Percentiles rank a stretch among this genome's conserved stretches.
These are phyloP conservation scores for Procambarus virginalis DNA, from an alignment of 1,140 invertebrate genomes.

Conservation along the genomic window DNA sequence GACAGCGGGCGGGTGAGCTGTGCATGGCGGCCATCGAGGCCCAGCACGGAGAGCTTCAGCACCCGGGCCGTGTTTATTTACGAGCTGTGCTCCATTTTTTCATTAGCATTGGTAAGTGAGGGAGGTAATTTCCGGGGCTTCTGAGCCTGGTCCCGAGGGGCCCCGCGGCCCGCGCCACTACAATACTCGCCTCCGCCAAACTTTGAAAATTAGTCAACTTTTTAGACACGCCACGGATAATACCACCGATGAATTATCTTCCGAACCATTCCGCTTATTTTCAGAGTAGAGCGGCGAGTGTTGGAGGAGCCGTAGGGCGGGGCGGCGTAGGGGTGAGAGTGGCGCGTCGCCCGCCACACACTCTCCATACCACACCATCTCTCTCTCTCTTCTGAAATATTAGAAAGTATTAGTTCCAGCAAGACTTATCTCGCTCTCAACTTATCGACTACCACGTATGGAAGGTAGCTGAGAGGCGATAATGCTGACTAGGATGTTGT, in stretches of 20 bases:
- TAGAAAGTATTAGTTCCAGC: slow-evolving; percentile 45
- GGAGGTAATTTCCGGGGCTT: slow-evolving; percentile 19
- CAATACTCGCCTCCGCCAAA: slow-evolving; percentile 50
- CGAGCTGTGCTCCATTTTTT: slow-evolving; percentile 42
- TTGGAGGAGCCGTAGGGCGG: neutral
- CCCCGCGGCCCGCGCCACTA: slow-evolving; percentile 11
- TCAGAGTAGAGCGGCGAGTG: slow-evolving; percentile 29
- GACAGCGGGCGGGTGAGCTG: no score
- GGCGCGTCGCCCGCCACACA: neutral
- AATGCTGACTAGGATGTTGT: no score
- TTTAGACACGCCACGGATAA: slow-evolving; percentile 61
- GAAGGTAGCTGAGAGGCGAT: neutral
- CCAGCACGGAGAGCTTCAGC: neutral
- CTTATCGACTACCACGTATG: slow-evolving; percentile 29
- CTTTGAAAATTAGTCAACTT: slow-evolving; percentile 63
- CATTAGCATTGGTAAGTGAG: slow-evolving; percentile 58
- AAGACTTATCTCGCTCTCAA: slow-evolving; percentile 44
- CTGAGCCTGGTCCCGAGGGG: neutral
- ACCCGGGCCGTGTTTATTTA: slow-evolving; percentile 19
- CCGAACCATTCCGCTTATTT: slow-evolving; percentile 49
- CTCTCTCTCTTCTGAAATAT: slow-evolving; percentile 20
- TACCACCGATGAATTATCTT: slow-evolving; percentile 54
- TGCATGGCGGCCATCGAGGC: neutral
- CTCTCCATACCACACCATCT: slow-evolving; percentile 15
- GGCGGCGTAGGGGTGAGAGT: slow-evolving; percentile 11